Conservation (phyloP, 2,113 vertebrate species). For the Lepus americanus region DNA sequence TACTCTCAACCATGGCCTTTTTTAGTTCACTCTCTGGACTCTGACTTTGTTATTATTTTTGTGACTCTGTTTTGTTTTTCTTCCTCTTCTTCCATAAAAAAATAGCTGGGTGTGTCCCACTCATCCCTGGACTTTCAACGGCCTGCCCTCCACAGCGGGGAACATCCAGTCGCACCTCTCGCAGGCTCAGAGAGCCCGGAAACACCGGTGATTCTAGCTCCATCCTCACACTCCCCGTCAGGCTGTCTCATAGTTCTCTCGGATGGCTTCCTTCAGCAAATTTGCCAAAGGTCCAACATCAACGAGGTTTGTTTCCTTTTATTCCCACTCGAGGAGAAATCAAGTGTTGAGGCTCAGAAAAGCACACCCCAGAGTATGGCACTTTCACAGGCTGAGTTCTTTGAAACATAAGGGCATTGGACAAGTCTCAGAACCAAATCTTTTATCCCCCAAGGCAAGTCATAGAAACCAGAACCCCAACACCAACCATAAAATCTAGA, state of each 20-base stretch:
- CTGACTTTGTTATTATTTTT: background rate
- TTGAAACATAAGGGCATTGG: background rate
- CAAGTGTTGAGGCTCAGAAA: background rate
- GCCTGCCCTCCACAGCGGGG: background rate
- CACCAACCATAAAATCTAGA: background rate
- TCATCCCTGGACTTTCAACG: background rate
- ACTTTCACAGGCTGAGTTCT: background rate
- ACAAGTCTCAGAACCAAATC: background rate
- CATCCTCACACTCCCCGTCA: background rate
- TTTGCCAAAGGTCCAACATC: background rate
- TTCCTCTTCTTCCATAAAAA: background rate
- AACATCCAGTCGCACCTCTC: background rate
- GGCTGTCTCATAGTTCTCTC: background rate
- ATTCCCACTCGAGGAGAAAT: background rate
- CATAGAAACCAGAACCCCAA: background rate
- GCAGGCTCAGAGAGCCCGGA: background rate
- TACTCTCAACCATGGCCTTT: accelerated
- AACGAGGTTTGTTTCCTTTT: background rate
- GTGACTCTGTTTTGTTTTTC: background rate
- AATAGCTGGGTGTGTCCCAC: background rate
- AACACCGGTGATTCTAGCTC: background rate
- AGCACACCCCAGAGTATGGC: too few species aligned
- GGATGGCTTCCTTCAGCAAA: background rate
- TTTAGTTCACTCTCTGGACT: background rate
- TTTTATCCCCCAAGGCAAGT: background rate